Evolutionary conservation across 2,113 vertebrate species (phyloP).

Genomic region (Hypocryptadius cinnamomeus): DNA sequence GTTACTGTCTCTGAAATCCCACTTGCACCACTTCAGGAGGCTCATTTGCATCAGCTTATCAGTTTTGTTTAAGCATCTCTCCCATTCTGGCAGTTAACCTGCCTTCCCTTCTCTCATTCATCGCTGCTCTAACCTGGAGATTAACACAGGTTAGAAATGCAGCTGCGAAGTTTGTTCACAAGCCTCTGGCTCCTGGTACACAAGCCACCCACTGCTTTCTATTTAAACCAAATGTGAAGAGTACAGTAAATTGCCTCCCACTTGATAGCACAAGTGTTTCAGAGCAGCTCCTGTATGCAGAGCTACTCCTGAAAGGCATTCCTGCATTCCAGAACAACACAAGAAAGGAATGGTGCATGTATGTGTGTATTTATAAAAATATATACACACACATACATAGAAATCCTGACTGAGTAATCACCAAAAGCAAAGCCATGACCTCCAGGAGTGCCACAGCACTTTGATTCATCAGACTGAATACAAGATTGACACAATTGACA

Average conservation of each 20-base stretch:
- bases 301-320: not conserved
- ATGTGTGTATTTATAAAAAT: not conserved
- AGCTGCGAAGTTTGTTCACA: slow-evolving; percentile 51
- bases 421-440: not conserved
- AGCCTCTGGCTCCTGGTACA: slow-evolving; percentile 31
- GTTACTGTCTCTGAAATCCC: not conserved
- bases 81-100: not conserved
- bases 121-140: not conserved
- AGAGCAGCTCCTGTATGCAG: slow-evolving; percentile 30
- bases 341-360: not conserved
- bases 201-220: slow-evolving; percentile 56
- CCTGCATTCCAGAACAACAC: not conserved
- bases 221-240: slow-evolving; percentile 53
- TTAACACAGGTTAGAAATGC: slow-evolving; percentile 16
- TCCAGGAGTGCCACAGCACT: not conserved
- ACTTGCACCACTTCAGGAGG: not conserved
- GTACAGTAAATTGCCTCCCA: slow-evolving; percentile 61
- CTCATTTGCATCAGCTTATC: not conserved
- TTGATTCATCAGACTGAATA: not conserved
- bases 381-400: not conserved
- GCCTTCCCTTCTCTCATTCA: not conserved
- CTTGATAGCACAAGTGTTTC: slow-evolving; percentile 19
- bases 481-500: not conserved
- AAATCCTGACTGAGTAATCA: not conserved
- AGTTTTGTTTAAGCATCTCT: not conserved